Percentiles rank a stretch among this genome's conserved stretches.
Evolutionary conservation across 2,113 vertebrate species (phyloP).

Genomic region (Solea solea): DNA sequence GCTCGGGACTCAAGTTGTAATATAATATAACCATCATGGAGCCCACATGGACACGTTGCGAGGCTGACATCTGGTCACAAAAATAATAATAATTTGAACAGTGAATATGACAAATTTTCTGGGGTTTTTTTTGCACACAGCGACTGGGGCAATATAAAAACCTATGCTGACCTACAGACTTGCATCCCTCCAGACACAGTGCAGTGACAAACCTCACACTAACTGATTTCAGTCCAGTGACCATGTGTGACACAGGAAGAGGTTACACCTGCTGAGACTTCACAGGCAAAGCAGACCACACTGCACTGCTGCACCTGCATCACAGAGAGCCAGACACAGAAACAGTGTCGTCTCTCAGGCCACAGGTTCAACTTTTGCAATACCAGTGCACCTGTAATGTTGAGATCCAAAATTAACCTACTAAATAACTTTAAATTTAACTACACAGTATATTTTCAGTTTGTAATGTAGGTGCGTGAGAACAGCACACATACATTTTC

Average conservation of each 20-base stretch:
- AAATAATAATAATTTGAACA: neutral
- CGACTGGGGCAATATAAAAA: neutral
- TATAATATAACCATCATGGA: too few relatives aligned
- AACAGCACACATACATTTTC: too few relatives aligned
- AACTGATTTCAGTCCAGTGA: too few relatives aligned
- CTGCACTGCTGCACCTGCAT: conserved; percentile 46
- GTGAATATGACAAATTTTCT: neutral
- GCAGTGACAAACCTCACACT: conserved; percentile 10
- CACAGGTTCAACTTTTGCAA: conserved; percentile 15
- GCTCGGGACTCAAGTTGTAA: too few relatives aligned
- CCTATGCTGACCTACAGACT: conserved; percentile 20
- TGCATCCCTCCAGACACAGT: conserved; percentile 1
- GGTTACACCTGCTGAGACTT: conserved; percentile 20
- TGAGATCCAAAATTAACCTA: neutral
- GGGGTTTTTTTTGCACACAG: too few relatives aligned
- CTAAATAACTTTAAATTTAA: too few relatives aligned
- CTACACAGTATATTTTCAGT: too few relatives aligned
- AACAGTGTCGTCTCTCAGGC: conserved; percentile 31
- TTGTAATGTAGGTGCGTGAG: too few relatives aligned
- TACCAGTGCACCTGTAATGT: conserved; percentile 6
- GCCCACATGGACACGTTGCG: too few relatives aligned
- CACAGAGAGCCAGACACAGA: conserved; percentile 19
- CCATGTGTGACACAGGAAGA: conserved; percentile 41
- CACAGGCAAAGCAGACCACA: conserved; percentile 46
- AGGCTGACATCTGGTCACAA: too few relatives aligned